Evolutionary conservation across 2,113 vertebrate species (phyloP).

Genomic region (Corydoras maculifer): DNA sequence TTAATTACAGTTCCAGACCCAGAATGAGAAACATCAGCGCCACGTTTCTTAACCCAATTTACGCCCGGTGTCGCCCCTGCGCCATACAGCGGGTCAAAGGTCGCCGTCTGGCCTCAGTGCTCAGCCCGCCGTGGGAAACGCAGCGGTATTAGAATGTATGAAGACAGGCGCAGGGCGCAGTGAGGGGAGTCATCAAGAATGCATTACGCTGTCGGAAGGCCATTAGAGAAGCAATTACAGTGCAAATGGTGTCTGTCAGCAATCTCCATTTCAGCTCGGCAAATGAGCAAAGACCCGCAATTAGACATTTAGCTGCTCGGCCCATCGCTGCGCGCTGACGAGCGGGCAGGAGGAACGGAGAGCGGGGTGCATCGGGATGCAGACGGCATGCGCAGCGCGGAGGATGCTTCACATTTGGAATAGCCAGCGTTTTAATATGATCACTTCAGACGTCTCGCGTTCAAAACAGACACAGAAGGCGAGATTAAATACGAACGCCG

Average conservation of each 20-base stretch:
- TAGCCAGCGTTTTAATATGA: conserved; percentile 2
- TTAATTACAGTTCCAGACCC: not conserved
- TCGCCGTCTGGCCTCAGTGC: conserved; percentile 5
- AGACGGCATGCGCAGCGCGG: not conserved
- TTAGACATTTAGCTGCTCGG: conserved; percentile 37
- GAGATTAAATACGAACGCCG: no score
- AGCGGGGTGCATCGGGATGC: conserved; percentile 6
- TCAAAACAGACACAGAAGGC: not conserved
- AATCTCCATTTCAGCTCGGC: conserved; percentile 32
- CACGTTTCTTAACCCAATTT: conserved; percentile 1
- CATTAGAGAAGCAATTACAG: conserved; percentile 42
- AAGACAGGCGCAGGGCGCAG: conserved; percentile 5
- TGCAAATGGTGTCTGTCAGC: conserved; percentile 40
- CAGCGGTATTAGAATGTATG: conserved; percentile 33
- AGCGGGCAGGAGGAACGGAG: conserved; percentile 3
- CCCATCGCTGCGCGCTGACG: not conserved
- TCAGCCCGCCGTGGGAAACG: conserved; percentile 21
- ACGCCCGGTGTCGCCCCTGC: not conserved
- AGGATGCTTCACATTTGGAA: not conserved
- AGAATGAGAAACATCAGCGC: not conserved
- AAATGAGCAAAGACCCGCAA: conserved; percentile 34
- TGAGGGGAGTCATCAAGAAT: conserved; percentile 34
- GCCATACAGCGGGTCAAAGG: not conserved
- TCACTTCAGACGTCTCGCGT: conserved; percentile 15
- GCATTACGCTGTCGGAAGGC: conserved; percentile 35